Percentiles rank a stretch among this genome's conserved stretches.
These are phyloP conservation scores for Nipponia nippon DNA, from an alignment of 2,113 vertebrate genomes.

Conservation along the genomic window DNA sequence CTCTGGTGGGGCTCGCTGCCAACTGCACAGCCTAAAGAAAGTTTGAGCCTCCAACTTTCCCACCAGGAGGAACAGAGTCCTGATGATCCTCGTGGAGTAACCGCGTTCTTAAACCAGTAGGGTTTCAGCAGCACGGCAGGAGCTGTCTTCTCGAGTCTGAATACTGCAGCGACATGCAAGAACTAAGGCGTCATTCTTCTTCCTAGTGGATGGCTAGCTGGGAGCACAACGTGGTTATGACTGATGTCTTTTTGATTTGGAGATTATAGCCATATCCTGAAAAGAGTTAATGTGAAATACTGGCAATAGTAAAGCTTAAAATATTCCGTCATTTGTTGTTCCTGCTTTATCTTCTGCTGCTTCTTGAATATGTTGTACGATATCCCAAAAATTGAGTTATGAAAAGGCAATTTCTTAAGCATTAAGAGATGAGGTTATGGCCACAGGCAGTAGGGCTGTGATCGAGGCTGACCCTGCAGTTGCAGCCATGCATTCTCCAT, in stretches of 20 bases:
- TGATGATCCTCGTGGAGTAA: neutral
- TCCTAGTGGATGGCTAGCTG: neutral
- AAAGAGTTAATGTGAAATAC: neutral
- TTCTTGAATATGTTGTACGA: neutral
- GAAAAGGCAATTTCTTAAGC: neutral
- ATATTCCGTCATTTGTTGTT: neutral
- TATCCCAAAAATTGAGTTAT: neutral
- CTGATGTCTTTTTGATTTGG: neutral
- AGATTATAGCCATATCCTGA: neutral
- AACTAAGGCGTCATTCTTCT: neutral
- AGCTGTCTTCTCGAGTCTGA: neutral
- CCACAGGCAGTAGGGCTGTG: neutral
- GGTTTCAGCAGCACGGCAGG: neutral
- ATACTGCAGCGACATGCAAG: neutral
- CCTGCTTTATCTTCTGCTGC: neutral
- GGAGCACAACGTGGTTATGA: rapidly evolving
- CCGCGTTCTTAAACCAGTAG: neutral
- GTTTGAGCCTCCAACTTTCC: neutral
- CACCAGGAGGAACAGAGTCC: neutral
- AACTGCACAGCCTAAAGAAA: neutral
- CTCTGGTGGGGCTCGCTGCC: neutral
- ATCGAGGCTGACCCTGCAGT: neutral
- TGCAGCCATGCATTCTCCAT: neutral
- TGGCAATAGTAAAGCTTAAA: neutral
- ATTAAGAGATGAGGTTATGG: neutral